Evolutionary conservation across 2,888 invertebrate genomes (phyloP).

Genomic region (Branchinecta sandiegonensis): DNA sequence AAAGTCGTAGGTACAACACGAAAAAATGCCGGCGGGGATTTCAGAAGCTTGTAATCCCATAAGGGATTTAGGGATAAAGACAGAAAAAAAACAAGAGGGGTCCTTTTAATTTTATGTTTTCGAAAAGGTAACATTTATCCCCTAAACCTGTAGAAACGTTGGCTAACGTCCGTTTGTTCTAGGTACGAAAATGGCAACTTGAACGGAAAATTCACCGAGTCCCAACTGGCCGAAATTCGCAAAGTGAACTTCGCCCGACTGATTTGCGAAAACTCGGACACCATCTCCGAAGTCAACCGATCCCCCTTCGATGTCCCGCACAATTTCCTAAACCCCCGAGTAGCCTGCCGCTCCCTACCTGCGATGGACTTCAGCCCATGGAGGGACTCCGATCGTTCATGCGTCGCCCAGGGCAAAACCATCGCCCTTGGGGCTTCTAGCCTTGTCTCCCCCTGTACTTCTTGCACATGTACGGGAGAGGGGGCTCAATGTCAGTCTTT

Average conservation of each 20-base stretch:
- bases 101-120: conserved; percentile 23
- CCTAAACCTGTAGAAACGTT: no score
- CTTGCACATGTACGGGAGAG: conserved; percentile 68
- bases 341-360: conserved; percentile 66
- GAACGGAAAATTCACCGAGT: conserved; percentile 61
- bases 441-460: conserved; percentile 78
- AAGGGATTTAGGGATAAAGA: no score
- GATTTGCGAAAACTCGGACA: conserved; percentile 77
- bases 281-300: conserved; percentile 67
- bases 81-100: background rate
- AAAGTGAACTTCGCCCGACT: conserved; percentile 71
- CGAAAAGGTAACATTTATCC: conserved; percentile 34
- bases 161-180: conserved; percentile 22
- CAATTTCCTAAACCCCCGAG: conserved; percentile 75
- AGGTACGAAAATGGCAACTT: conserved; percentile 68
- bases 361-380: conserved; percentile 65
- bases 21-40: no score
- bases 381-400: conserved; percentile 48
- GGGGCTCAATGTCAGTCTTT: conserved; percentile 79
- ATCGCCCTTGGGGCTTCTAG: conserved; percentile 66
- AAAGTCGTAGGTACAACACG: no score
- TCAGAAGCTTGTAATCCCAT: no score
- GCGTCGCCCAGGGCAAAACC: conserved; percentile 61
- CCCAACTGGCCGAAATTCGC: conserved; percentile 72
- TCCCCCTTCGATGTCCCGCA: conserved; percentile 80